phyloP scores from a whole-genome alignment of 35 echinoderm and acorn worm genomes.

The Patiria miniata region DNA sequence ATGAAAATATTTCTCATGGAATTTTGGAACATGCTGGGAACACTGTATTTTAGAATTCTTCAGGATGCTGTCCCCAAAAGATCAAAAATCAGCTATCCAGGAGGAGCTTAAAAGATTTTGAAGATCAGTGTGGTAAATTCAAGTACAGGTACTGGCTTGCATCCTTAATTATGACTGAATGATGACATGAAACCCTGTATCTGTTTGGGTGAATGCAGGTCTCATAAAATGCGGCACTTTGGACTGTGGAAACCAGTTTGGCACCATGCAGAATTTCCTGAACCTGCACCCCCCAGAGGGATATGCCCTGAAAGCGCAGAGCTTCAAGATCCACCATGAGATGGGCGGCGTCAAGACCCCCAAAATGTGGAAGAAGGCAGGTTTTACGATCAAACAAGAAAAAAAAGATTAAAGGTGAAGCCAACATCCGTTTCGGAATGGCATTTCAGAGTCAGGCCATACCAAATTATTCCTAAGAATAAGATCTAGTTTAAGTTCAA shows the following conservation, averaged over 20 bases:
- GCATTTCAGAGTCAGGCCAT: too few relatives aligned
- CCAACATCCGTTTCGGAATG: too few relatives aligned
- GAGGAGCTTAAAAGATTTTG: too few relatives aligned
- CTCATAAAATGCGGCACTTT: constrained; percentile 1
- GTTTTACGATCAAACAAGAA: background rate
- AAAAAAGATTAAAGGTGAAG: background rate
- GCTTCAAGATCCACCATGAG: background rate
- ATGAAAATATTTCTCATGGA: too few relatives aligned
- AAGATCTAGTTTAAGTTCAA: too few relatives aligned
- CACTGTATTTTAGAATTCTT: too few relatives aligned
- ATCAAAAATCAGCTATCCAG: too few relatives aligned
- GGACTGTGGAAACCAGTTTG: background rate
- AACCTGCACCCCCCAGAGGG: background rate
- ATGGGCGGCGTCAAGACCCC: background rate
- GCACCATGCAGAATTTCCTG: constrained; percentile 4
- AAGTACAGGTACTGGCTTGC: too few relatives aligned
- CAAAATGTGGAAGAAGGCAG: constrained; percentile 17
- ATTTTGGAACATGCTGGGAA: too few relatives aligned
- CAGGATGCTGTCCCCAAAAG: too few relatives aligned
- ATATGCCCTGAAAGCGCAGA: background rate
- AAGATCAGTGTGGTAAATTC: too few relatives aligned
- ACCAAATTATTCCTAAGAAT: too few relatives aligned
- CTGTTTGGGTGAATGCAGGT: background rate
- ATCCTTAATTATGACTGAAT: background rate
- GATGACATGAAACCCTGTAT: background rate